phyloP scores from a whole-genome alignment of 2,797 vertebrate species.

The Steatocranus sp. region DNA sequence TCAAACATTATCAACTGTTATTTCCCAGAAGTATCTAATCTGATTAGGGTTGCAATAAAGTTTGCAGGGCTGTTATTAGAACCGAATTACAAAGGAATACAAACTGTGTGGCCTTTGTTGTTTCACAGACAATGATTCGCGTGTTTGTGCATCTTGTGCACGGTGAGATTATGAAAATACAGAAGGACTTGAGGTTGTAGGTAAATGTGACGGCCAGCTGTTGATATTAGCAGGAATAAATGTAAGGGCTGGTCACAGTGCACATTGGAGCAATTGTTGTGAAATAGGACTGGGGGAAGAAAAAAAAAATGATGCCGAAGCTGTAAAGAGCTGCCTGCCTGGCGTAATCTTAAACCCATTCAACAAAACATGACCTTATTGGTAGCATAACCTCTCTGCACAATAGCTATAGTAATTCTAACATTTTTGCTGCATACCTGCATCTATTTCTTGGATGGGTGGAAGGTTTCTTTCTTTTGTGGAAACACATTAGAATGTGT shows the following conservation, averaged over 20 bases:
- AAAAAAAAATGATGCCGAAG: neutral
- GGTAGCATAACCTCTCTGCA: neutral
- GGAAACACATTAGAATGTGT: neutral
- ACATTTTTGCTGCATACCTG: neutral
- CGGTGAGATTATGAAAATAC: neutral
- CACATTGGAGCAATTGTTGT: neutral
- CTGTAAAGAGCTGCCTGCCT: neutral
- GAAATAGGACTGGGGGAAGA: neutral
- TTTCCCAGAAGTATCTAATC: conserved; percentile 72
- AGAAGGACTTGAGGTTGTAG: neutral
- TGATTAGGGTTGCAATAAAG: conserved; percentile 60
- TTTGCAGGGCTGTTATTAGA: conserved; percentile 54
- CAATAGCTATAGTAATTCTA: neutral
- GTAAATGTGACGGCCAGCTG: neutral
- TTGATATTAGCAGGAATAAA: neutral
- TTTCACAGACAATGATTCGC: neutral
- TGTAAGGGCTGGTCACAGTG: neutral
- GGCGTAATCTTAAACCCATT: neutral
- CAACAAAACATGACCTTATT: neutral
- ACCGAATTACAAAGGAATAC: conserved; percentile 36
- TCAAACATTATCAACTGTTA: conserved; percentile 70
- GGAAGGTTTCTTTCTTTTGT: neutral
- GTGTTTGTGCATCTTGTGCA: neutral
- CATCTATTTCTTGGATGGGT: neutral
- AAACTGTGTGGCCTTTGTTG: conserved; percentile 48